Evolutionary conservation across 2,888 invertebrate genomes (phyloP).

Genomic region (Oscheius sp.): DNA sequence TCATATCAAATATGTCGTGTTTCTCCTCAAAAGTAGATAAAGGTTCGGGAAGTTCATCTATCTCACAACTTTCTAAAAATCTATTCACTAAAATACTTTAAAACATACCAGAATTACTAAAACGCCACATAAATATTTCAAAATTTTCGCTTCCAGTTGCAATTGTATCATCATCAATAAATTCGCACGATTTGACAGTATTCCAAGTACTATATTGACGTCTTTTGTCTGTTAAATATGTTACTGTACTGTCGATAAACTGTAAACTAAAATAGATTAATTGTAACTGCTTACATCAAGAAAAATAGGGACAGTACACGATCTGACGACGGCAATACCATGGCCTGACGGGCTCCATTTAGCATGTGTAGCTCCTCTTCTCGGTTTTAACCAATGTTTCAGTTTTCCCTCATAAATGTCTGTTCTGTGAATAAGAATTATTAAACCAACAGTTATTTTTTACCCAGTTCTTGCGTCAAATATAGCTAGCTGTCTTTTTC

Average conservation of each 20-base stretch:
- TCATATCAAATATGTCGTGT: not conserved
- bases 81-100: not conserved
- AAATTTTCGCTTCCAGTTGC: conserved; percentile 95
- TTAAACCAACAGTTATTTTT: not conserved
- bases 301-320: conserved; percentile 17
- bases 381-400: not conserved
- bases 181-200: conserved; percentile 95
- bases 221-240: conserved; percentile 77
- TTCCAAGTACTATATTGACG: conserved; percentile 92
- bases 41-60: not conserved
- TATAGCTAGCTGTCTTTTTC: not conserved
- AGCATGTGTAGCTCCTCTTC: not conserved
- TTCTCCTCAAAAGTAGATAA: not conserved
- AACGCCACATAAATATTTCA: conserved; percentile 91
- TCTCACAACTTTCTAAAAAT: not conserved
- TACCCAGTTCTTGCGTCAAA: conserved; percentile 8
- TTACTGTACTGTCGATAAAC: conserved; percentile 24
- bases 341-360: conserved; percentile 28
- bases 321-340: conserved; percentile 24
- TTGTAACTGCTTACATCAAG: conserved; percentile 18
- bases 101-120: not conserved
- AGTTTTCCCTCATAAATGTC: not conserved
- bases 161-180: conserved; percentile 85
- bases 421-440: not conserved
- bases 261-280: conserved; percentile 20